Conservation (phyloP, 2,888 invertebrate species). For the Eristalis intricaria region DNA sequence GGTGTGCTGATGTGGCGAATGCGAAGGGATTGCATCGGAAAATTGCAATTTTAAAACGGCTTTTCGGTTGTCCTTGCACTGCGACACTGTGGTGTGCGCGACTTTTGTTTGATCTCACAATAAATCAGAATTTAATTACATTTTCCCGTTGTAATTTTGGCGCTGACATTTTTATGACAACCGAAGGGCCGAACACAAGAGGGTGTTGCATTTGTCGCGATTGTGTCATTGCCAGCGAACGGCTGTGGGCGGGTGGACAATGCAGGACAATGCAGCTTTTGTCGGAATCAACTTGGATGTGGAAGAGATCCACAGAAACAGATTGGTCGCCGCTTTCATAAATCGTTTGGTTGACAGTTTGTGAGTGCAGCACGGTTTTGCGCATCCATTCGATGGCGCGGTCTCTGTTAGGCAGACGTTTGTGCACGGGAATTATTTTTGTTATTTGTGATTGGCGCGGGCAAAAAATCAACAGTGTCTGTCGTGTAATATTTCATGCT, state of each 20-base stretch:
- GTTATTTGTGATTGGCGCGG: background rate
- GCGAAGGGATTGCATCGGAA: conserved; percentile 65
- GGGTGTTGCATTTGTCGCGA: conserved; percentile 32
- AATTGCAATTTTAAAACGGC: conserved; percentile 67
- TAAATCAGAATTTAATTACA: conserved; percentile 71
- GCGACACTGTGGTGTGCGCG: conserved; percentile 12
- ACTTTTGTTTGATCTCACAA: conserved; percentile 70
- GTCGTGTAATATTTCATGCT: no score
- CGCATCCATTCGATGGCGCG: background rate
- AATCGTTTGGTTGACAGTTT: background rate
- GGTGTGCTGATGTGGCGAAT: background rate
- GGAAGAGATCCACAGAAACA: background rate
- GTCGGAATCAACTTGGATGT: background rate
- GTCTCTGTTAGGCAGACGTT: background rate
- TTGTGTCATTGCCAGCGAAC: conserved; percentile 7
- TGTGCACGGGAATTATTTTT: background rate
- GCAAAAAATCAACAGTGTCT: background rate
- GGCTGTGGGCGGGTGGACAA: background rate
- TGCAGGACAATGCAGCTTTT: background rate
- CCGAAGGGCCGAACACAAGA: conserved; percentile 8
- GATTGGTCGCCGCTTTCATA: conserved; percentile 1
- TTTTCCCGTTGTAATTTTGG: conserved; percentile 65
- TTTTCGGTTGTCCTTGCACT: conserved; percentile 23
- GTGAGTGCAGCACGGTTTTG: background rate
- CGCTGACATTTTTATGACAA: conserved; percentile 70